Evolutionary conservation across 2,888 invertebrate genomes (phyloP).

Genomic region (Andrena minutula): DNA sequence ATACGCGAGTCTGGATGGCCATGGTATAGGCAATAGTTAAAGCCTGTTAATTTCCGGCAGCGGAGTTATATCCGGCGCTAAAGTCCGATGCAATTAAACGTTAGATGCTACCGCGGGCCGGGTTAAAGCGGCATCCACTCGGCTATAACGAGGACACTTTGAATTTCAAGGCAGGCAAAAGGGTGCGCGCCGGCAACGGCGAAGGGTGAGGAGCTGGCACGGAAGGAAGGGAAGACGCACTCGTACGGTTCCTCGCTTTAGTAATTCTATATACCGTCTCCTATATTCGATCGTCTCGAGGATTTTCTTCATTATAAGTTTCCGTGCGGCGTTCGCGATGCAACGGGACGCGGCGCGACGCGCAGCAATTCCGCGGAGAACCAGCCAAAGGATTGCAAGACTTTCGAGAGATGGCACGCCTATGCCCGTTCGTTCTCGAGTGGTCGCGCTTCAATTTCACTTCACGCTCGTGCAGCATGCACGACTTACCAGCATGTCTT

Average conservation of each 20-base stretch:
- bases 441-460: slow-evolving; percentile 67
- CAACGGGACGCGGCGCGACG: slow-evolving; percentile 39
- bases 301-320: slow-evolving; percentile 75
- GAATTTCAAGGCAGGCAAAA: slow-evolving; percentile 66
- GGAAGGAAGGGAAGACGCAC: slow-evolving; percentile 46
- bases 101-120: slow-evolving; percentile 69
- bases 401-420: slow-evolving; percentile 46
- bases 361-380: slow-evolving; percentile 28
- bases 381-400: slow-evolving; percentile 37
- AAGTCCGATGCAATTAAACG: slow-evolving; percentile 81
- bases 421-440: slow-evolving; percentile 56
- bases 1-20: slow-evolving; percentile 32
- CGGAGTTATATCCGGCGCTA: slow-evolving; percentile 78
- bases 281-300: slow-evolving; percentile 71
- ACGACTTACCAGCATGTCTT: slow-evolving; percentile 71
- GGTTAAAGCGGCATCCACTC: slow-evolving; percentile 71
- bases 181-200: slow-evolving; percentile 21
- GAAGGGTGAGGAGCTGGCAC: slow-evolving; percentile 29
- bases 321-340: slow-evolving; percentile 43
- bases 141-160: slow-evolving; percentile 74
- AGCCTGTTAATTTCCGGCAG: slow-evolving; percentile 80
- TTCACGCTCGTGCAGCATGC: slow-evolving; percentile 62
- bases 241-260: slow-evolving; percentile 65
- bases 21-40: slow-evolving; percentile 69
- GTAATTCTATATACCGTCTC: slow-evolving; percentile 68